Conservation (phyloP, 92 coral and sea anemone genomes). For the Zoanthus solanderi region DNA sequence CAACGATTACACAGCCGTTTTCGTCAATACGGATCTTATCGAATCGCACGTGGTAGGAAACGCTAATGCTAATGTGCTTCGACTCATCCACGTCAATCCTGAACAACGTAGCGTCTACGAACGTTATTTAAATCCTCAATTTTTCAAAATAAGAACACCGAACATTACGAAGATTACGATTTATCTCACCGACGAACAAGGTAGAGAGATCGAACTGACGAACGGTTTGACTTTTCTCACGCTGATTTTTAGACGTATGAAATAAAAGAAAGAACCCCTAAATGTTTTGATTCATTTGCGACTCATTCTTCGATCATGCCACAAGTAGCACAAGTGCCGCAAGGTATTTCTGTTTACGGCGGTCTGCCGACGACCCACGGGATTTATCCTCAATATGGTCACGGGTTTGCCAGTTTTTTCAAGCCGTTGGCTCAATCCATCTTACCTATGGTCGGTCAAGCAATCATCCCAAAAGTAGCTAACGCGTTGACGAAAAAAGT, state of each 20-base stretch:
- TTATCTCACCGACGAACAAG: background rate
- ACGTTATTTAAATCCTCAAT: background rate
- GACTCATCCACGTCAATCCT: background rate
- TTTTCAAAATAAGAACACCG: too few species aligned
- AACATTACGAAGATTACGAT: too few species aligned
- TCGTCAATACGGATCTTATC: background rate
- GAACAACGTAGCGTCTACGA: background rate
- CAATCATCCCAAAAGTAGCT: too few species aligned
- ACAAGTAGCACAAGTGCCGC: background rate
- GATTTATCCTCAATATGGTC: background rate
- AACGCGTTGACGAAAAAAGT: too few species aligned
- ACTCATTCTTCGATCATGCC: background rate
- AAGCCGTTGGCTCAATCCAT: background rate
- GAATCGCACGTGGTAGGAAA: slow-evolving; percentile 4
- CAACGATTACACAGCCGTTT: background rate
- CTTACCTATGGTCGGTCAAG: background rate
- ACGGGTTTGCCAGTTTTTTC: background rate
- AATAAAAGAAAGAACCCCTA: background rate
- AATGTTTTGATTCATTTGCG: background rate
- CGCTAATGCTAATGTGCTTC: background rate
- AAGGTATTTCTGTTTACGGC: background rate
- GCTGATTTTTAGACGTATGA: background rate
- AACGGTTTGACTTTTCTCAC: background rate
- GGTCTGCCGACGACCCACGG: background rate
- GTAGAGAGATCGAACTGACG: background rate